Evolutionary conservation across 2,888 invertebrate species (phyloP), one percentile per base, ranked within the genome.

Genomic region (Tiliacea aurago): DNA sequence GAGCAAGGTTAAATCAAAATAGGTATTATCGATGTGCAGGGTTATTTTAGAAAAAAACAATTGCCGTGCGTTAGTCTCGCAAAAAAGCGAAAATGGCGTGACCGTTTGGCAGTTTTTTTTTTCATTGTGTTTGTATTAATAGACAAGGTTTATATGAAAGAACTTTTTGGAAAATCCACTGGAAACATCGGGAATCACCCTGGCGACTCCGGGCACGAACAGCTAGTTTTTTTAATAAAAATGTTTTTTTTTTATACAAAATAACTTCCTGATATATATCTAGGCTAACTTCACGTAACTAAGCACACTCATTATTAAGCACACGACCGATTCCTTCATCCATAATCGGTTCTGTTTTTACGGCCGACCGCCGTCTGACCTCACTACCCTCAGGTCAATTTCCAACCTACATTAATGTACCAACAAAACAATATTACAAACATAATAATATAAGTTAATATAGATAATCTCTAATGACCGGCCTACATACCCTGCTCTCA

Each of bases 281-380:
- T 47, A 79, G 51, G 28, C 13, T 75, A 72, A n/a, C 5, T 45
- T 65, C 47, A 45, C 66, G 69, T 15, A 72, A 79, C 41, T 18
- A 41, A 23, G 37, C n/a, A 18, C 28, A 13, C 75, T 80, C 43
- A 69, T 83, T 70, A 68, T 51, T 13, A 74, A 69, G 49, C 41
- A 59, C 58, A 84, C 53, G 23, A 74, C 37, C 43, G 20, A 76
- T 68, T 51, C 49, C 49, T 20, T 62, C 61, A 58, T 62, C 67
- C 43, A 61, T 68, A 71, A 70, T 49, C 28, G 45, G 61, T 58
- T 43, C 53, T 84, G 86, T 89, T 90, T 88, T 87, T 88, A 87
- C 83, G 81, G 65, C 66, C 80, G 41, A 64, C 70, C 65, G 70
- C 72, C 68, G 82, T 80, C 78, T 69, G 80, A 84, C 81, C 83